Evolutionary conservation across 2,888 invertebrate species (phyloP).

Genomic region (Frankliniella intonsa): DNA sequence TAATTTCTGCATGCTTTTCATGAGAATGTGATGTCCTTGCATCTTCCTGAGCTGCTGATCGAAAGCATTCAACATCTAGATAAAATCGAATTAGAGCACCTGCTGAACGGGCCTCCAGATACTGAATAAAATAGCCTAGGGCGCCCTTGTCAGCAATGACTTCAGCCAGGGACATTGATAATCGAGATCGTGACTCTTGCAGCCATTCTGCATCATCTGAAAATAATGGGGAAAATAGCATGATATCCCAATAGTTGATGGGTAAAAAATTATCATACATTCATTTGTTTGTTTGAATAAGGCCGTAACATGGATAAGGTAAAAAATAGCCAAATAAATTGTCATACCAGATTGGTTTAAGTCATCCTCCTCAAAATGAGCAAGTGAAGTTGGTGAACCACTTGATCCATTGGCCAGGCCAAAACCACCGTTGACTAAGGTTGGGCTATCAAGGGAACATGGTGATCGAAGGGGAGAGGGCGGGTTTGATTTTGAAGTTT

Average conservation of each 20-base stretch:
- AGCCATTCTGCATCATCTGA: background rate
- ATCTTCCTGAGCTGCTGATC: slow-evolving; percentile 31
- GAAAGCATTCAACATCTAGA: slow-evolving; percentile 36
- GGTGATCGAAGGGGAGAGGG: slow-evolving; percentile 40
- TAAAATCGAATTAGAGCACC: slow-evolving; percentile 10
- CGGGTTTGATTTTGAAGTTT: slow-evolving; percentile 41
- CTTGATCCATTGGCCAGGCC: slow-evolving; percentile 37
- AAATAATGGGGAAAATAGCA: background rate
- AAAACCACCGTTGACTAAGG: slow-evolving; percentile 39
- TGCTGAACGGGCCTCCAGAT: slow-evolving; percentile 64
- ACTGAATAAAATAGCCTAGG: slow-evolving; percentile 78
- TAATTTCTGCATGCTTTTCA: background rate
- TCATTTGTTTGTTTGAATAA: background rate
- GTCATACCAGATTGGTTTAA: background rate
- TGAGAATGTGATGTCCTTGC: background rate
- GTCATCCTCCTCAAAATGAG: background rate
- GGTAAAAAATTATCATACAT: background rate
- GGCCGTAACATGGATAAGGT: background rate
- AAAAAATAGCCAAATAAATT: slow-evolving; percentile 34
- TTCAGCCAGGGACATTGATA: slow-evolving; percentile 70
- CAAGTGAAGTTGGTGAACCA: slow-evolving; percentile 37
- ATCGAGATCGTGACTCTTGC: slow-evolving; percentile 49
- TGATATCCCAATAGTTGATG: background rate
- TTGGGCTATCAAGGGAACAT: slow-evolving; percentile 28
- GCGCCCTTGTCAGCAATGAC: slow-evolving; percentile 74